Evolutionary conservation across 2,797 vertebrate species (phyloP), one percentile per base, ranked within the genome.

Genomic region (Gorsachius magnificus): DNA sequence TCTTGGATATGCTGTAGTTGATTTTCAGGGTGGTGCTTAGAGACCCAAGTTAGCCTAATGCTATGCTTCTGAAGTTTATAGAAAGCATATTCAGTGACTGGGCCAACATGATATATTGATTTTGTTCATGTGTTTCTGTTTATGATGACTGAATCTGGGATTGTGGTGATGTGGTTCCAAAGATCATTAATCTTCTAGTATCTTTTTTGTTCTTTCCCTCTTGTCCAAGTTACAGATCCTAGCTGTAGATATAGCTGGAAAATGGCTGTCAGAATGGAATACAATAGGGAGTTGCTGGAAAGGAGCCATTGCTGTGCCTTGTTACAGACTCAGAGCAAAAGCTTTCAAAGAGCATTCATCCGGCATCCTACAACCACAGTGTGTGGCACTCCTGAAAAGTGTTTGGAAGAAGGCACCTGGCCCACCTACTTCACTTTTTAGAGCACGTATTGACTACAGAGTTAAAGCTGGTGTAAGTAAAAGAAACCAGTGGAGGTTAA

Each of bases 111-210:
- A 92, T 93, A 92, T 71, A 93, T 94, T 85, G 92, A 85, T 95
- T 96, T 89, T 92, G 89, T 77, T 95, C 96, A 94, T 96, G n/a
- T 96, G 95, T 93, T 96, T 97, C 94, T 93, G 45, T 89, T 97
- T 96, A 96, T 74, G 22, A 41, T 85, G 81, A 91, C 78, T 96
- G 94, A 95, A 8, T 17, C 64, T 89, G 77, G 87, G 66, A 53
- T 83, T 89, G 75, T 57, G 87, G 56, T 82, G 60, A 77, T 96
- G 50, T 4, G 53, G 63, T 89, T 93, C 88, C 95, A 97, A 87
- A 90, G 87, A 70, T 60, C 87, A 93, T 96, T 93, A 95, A 96
- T 96, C 92, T 96, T 92, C 57, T 43, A 85, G 87, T 35, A 87
- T 97, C 53, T 66, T 91, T 91, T 96, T 93, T 93, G 71, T 94